A percentile compares a stretch with the other conserved stretches of the same genome.
Evolutionary conservation across 2,797 vertebrate species (phyloP).

Genomic region (Lepilemur septentrionalis): DNA sequence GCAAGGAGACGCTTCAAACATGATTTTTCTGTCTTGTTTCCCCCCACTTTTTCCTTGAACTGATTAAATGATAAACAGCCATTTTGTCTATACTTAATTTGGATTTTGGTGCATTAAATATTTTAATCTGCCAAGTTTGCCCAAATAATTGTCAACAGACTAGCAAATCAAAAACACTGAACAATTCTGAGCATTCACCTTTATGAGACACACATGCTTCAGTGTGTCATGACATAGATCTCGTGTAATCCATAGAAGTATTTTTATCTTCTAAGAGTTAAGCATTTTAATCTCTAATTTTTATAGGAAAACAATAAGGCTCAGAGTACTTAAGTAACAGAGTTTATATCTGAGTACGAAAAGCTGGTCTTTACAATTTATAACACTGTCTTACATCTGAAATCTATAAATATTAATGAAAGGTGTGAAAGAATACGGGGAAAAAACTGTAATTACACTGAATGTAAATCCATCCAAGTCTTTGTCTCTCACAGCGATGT

Average conservation of each 20-base stretch:
- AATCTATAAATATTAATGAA: not conserved
- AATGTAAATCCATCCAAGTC: too few relatives aligned
- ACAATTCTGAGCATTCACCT: not conserved
- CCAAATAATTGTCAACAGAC: not conserved
- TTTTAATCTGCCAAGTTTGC: not conserved
- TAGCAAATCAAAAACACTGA: not conserved
- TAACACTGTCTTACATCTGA: not conserved
- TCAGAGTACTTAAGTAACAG: not conserved
- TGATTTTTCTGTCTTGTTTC: not conserved
- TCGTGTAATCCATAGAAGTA: not conserved
- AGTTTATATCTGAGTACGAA: not conserved
- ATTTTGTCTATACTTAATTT: not conserved
- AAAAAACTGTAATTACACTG: not conserved
- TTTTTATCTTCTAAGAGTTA: not conserved
- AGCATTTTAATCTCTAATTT: not conserved
- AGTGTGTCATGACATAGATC: not conserved
- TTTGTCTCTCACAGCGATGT: not conserved
- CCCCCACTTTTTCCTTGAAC: not conserved
- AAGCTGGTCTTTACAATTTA: not conserved
- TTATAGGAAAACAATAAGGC: not conserved
- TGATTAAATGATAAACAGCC: not conserved
- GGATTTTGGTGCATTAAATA: not conserved
- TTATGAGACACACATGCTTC: not conserved
- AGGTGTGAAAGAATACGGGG: rapidly evolving
- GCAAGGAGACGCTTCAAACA: not conserved